Percentiles rank a stretch among this genome's conserved stretches.
phyloP scores from a whole-genome alignment of 2,113 vertebrate species.

The Mionectes macconnelli region DNA sequence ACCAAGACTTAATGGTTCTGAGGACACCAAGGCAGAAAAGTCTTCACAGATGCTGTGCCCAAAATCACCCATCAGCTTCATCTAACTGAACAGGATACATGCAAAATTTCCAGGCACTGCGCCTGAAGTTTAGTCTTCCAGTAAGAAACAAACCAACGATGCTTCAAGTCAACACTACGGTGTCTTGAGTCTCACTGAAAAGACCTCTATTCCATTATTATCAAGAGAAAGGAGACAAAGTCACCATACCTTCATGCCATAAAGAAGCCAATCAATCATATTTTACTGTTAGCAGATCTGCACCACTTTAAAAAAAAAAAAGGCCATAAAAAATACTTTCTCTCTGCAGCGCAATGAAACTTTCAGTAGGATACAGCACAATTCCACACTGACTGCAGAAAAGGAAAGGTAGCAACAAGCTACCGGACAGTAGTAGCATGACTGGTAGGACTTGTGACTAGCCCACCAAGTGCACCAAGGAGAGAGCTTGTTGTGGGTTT shows the following conservation, averaged over 20 bases:
- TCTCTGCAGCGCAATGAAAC: background rate
- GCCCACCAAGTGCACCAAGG: background rate
- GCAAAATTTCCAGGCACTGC: background rate
- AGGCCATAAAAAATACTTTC: background rate
- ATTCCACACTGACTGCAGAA: background rate
- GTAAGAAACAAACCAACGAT: rapidly evolving
- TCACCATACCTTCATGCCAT: background rate
- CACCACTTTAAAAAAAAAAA: background rate
- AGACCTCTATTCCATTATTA: background rate
- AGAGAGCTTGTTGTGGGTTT: background rate
- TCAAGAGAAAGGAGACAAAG: background rate
- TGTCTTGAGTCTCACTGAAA: background rate
- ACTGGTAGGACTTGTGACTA: background rate
- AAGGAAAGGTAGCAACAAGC: background rate
- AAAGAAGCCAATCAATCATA: background rate
- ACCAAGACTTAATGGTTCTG: background rate
- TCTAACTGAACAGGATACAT: rapidly evolving
- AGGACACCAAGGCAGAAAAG: background rate
- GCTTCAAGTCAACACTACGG: background rate
- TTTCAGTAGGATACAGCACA: background rate
- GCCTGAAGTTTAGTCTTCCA: background rate
- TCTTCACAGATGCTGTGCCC: background rate
- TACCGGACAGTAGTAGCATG: rapidly evolving
- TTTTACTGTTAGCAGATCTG: background rate
- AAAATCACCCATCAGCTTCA: background rate